Evolutionary conservation across 2,113 vertebrate genomes (phyloP).

Genomic region (Monopterus albus): DNA sequence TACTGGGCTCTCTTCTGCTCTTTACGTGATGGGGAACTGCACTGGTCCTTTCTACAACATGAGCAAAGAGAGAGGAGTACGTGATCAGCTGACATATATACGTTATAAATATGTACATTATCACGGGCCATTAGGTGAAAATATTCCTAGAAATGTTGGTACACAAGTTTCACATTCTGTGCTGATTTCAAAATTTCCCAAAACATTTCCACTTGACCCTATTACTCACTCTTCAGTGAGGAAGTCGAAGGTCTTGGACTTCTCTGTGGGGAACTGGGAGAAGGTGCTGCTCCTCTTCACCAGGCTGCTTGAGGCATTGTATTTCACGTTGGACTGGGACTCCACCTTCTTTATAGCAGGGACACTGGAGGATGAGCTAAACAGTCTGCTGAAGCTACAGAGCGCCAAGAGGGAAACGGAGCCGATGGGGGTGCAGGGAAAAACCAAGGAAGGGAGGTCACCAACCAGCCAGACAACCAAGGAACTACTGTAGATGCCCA

Average conservation of each 20-base stretch:
- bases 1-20: slow-evolving; percentile 97
- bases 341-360: slow-evolving; percentile 88
- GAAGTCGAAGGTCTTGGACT: slow-evolving; percentile 92
- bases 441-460: slow-evolving; percentile 58
- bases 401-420: slow-evolving; percentile 52
- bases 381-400: slow-evolving; percentile 95
- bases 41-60: slow-evolving; percentile 71
- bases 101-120: too few species aligned
- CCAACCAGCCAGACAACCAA: slow-evolving; percentile 47
- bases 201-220: background rate
- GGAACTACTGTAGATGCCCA: too few species aligned
- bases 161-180: background rate
- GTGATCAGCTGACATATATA: background rate
- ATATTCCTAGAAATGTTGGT: background rate
- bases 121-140: background rate
- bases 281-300: slow-evolving; percentile 87
- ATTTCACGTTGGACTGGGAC: slow-evolving; percentile 90
- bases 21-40: slow-evolving; percentile 83
- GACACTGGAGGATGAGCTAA: slow-evolving; percentile 90
- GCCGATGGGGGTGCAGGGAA: slow-evolving; percentile 47
- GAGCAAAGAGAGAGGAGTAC: slow-evolving; percentile 4
- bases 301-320: slow-evolving; percentile 86
- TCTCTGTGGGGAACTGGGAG: slow-evolving; percentile 94
- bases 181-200: background rate
- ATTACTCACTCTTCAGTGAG: slow-evolving; percentile 94